A percentile compares a stretch with the other conserved stretches of the same genome.
Conservation (phyloP, 2,888 invertebrate genomes). For the Dasysyrphus tricinctus region DNA sequence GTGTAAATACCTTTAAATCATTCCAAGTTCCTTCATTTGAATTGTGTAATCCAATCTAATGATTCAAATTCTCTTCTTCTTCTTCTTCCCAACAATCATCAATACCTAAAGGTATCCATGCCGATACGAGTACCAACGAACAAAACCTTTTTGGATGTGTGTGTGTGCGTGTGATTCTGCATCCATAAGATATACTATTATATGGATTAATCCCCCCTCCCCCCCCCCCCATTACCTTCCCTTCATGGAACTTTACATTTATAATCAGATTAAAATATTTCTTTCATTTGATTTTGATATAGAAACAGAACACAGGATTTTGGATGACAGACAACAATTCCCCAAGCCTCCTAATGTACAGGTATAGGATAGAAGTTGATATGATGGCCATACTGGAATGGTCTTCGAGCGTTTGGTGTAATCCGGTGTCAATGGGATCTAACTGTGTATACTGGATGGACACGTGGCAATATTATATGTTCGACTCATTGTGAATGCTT, state of each 20-base stretch:
- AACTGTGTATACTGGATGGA: conserved; percentile 33
- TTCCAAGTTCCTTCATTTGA: conserved; percentile 67
- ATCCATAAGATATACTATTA: conserved; percentile 25
- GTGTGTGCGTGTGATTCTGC: background rate
- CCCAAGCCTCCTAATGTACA: conserved; percentile 19
- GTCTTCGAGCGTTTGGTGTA: conserved; percentile 44
- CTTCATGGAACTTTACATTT: conserved; percentile 53
- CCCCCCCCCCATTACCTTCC: no score
- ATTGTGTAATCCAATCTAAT: conserved; percentile 72
- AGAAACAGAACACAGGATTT: conserved; percentile 19
- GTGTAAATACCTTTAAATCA: conserved; percentile 73
- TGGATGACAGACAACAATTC: conserved; percentile 1
- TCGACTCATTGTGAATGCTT: background rate
- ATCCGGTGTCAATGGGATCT: conserved; percentile 63
- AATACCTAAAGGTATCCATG: background rate
- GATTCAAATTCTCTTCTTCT: conserved; percentile 52
- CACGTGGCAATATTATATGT: conserved; percentile 30
- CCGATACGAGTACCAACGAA: conserved; percentile 13
- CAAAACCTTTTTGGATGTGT: background rate
- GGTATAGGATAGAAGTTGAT: conserved; percentile 8
- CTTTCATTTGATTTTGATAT: conserved; percentile 64
- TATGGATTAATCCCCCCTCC: conserved; percentile 59
- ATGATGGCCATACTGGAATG: background rate
- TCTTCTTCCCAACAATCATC: background rate
- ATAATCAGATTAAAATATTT: conserved; percentile 75